Base-by-base conservation (phyloP, 2,888 invertebrate species). In the Dione vanillae region DNA sequence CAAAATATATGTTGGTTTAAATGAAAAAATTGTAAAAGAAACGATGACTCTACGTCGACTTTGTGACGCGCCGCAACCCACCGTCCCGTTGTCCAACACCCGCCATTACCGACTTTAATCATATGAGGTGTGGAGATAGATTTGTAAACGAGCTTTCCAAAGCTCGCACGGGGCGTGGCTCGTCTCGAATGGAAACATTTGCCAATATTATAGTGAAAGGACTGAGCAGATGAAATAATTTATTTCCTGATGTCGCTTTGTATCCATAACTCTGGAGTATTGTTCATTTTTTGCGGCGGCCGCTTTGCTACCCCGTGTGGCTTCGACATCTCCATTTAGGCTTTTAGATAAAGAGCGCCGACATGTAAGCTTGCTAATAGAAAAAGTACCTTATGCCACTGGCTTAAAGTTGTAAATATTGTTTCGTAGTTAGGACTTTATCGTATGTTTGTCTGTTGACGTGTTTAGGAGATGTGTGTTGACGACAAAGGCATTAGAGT, bases 151-250 rank as follows among this genome's bases (percentile, higher is more conserved):
- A 62, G 66, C 68, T 83, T 83, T 82, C 71, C 79, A 80, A 83
- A 82, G 81, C 82, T 84, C 83, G 76, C 82, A 76, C 85, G 84
- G 89, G 93, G 93, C 93, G 93, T 92, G 91, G 93, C 86, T 80
- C 84, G 87, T 88, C 84, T 86, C 89, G 87, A 92, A 92, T 93
- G 88, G 92, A 92, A 93, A 93, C 93, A 93, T 93, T 93, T 92
- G 93, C 92, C 87, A 93, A 93, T 92, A 92, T 93, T 92, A 92
- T 91, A 88, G 85, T 91, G 91, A 92, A 92, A 91, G 92, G 90
- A 87, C 87, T 88, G 89, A 91, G 87, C 91, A 91, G 91, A 91
- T 92, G 91, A 91, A 91, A 92, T 92, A 92, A 93, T 93, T 93
- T 93, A 93, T 93, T 88, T 91, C 90, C 87, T 90, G 80, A 86